Base-by-base conservation (phyloP, 1,140 invertebrate species). In the Drosophila arizonae region DNA sequence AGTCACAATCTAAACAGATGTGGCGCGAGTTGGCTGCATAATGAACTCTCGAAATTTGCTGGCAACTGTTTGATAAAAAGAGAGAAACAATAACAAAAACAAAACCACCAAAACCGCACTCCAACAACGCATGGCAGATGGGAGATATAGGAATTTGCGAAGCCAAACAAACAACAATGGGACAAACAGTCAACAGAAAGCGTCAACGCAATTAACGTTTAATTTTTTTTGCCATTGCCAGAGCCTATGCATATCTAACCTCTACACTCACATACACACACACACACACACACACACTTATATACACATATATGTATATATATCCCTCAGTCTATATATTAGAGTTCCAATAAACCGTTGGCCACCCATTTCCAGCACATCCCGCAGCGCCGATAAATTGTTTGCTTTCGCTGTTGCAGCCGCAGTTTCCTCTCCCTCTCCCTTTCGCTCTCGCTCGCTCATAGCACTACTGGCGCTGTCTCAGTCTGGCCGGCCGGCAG, bases 201-300 rank as follows among this genome's bases (percentile, higher is more conserved):
- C 67, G 80, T 82, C 76, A 82, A 82, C 48, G 64, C 63, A 79
- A 84, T 82, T 84, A 82, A 69, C 67, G 62, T 67, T 66, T 50
- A 48, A 58, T 62, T 46, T 41, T 43, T 17, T 24, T 15, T 24
- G 54, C 60, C 36, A 24, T 24, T 24, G 21, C 21, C 21, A 24
- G 21, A 24, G 56, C 46, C 13, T 30, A 30, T 33, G 15, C 26
- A 54, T 9, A 54, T 24, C 48, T 26, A 51, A 13, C 26, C 8
- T 46, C 46, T 21, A 54, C 26, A 17, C 48, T 54, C 48, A 57
- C 17, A 54, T 17, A 17, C 48, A 46, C 48, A 57, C 17, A 54
- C 26, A 17, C 48, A 46, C 48, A 57, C 48, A 57, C 45, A 39
- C 39, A 62, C 39, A 45, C 6, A 24, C 21, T 24, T 24, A 45